Percentiles rank a stretch among this genome's conserved stretches.
These are phyloP conservation scores for Tiliacea aurago DNA, from an alignment of 2,888 invertebrate genomes.

Conservation along the genomic window DNA sequence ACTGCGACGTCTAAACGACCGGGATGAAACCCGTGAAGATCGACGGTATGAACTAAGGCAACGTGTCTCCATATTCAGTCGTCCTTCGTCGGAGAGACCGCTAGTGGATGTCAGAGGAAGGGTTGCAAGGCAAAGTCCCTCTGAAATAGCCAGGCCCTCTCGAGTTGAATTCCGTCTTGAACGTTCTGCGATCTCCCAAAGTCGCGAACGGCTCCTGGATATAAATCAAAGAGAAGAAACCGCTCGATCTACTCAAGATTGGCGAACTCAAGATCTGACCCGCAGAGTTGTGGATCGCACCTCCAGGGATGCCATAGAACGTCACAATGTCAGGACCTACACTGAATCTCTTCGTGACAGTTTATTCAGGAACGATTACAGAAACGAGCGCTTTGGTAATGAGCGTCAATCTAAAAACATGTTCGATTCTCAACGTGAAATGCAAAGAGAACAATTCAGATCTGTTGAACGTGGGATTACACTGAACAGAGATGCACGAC, in stretches of 20 bases:
- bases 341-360: constrained; percentile 20
- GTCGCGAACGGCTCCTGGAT: constrained; percentile 34
- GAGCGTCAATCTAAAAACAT: constrained; percentile 31
- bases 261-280: constrained; percentile 26
- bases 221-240: constrained; percentile 22
- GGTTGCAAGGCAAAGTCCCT: constrained; percentile 25
- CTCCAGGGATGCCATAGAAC: constrained; percentile 29
- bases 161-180: constrained; percentile 32
- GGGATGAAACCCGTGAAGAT: constrained; percentile 63
- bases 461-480: constrained; percentile 27
- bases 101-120: constrained; percentile 31
- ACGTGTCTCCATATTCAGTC: constrained; percentile 41
- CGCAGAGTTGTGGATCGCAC: constrained; percentile 14
- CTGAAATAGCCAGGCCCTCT: constrained; percentile 28
- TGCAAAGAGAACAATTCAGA: constrained; percentile 18
- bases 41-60: constrained; percentile 67
- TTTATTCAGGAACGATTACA: constrained; percentile 26
- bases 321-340: constrained; percentile 37
- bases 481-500: constrained; percentile 31
- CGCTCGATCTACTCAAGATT: constrained; percentile 22
- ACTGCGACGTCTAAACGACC: constrained; percentile 46
- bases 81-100: constrained; percentile 43
- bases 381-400: constrained; percentile 26
- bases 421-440: constrained; percentile 26
- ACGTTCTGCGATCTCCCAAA: constrained; percentile 27